Percentiles rank a stretch among this genome's conserved stretches.
phyloP scores from a whole-genome alignment of 2,797 vertebrate genomes.

The Rhabdomys pumilio region DNA sequence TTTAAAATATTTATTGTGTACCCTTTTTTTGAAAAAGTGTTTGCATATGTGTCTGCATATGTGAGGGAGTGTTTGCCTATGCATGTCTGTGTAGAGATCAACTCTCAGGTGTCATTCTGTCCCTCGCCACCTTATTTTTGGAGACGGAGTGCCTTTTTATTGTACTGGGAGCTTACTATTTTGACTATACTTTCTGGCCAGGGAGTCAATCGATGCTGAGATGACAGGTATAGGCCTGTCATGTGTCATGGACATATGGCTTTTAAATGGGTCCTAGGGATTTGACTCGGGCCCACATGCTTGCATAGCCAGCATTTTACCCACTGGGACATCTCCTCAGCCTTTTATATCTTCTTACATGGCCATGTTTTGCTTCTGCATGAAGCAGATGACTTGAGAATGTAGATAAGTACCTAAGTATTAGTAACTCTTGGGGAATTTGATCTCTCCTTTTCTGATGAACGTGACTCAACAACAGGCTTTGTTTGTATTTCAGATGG shows the following conservation, averaged over 20 bases:
- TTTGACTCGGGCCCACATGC: too few species aligned
- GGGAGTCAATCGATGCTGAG: too few species aligned
- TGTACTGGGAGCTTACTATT: neutral
- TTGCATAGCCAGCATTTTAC: neutral
- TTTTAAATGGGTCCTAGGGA: neutral
- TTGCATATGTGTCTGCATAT: neutral
- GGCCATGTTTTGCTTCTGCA: neutral
- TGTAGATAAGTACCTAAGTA: slow-evolving; percentile 19
- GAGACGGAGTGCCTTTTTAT: neutral
- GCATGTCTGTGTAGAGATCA: neutral
- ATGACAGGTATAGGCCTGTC: neutral
- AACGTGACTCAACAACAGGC: neutral
- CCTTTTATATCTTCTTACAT: neutral
- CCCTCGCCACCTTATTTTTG: neutral
- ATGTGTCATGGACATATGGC: neutral
- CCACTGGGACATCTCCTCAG: neutral
- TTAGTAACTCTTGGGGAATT: slow-evolving; percentile 61
- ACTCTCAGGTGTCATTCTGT: neutral
- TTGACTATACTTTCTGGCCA: neutral
- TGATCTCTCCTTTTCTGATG: slow-evolving; percentile 30
- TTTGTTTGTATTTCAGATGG: slow-evolving; percentile 62
- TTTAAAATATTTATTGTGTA: neutral
- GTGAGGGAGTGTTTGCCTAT: neutral
- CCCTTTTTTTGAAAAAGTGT: neutral
- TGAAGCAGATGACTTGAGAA: neutral